Evolutionary conservation across 2,797 vertebrate species (phyloP).

Genomic region (Coendou prehensilis): DNA sequence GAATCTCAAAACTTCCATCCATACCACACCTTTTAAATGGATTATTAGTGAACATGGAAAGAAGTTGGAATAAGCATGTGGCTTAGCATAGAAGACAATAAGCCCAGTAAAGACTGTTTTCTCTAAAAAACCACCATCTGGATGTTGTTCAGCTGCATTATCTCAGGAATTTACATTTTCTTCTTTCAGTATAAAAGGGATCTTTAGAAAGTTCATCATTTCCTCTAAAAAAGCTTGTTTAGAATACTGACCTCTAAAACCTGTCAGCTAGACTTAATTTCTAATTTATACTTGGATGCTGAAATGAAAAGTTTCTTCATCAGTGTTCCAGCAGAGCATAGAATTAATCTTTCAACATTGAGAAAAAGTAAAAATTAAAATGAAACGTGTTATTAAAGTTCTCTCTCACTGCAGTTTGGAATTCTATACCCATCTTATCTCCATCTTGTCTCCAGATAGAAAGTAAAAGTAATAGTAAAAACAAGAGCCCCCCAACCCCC

Average conservation of each 20-base stretch:
- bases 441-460: not conserved
- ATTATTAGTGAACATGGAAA: constrained; percentile 32
- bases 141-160: constrained; percentile 35
- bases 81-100: not conserved
- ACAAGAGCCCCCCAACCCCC: not conserved
- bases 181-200: constrained; percentile 7
- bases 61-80: constrained; percentile 10
- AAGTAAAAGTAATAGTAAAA: not conserved
- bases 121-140: constrained; percentile 50
- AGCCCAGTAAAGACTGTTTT: constrained; percentile 51
- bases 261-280: constrained; percentile 57
- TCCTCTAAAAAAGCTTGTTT: constrained; percentile 51
- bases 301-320: constrained; percentile 55
- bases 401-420: not conserved
- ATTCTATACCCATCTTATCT: not conserved
- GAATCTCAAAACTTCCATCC: not conserved
- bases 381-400: not conserved
- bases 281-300: constrained; percentile 56
- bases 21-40: constrained; percentile 23
- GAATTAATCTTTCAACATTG: constrained; percentile 62
- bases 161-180: constrained; percentile 63
- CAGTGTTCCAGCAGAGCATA: constrained; percentile 11
- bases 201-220: constrained; percentile 30
- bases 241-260: constrained; percentile 49
- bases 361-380: constrained; percentile 68